These are phyloP conservation scores for Stenichneumon culpator DNA, from an alignment of 2,888 invertebrate genomes.

Conservation along the genomic window DNA sequence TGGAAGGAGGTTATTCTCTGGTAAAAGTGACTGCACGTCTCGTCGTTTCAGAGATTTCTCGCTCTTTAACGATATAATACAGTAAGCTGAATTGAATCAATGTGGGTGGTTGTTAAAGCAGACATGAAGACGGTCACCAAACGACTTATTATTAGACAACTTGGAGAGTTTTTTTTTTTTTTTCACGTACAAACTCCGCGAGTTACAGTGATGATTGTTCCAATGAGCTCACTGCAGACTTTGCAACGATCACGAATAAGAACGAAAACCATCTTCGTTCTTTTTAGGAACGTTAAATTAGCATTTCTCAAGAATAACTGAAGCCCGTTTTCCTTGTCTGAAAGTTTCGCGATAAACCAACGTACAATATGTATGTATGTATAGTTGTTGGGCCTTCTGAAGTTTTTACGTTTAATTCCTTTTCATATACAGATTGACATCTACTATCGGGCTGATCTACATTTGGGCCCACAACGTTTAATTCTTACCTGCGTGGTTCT, in stretches of 20 bases:
- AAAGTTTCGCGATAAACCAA: background rate
- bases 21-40: constrained; percentile 6
- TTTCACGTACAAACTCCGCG: background rate
- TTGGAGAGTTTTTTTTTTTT: constrained; percentile 2
- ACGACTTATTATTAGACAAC: constrained; percentile 50
- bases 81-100: constrained; percentile 11
- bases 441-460: background rate
- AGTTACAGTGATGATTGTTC: constrained; percentile 28
- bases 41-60: constrained; percentile 14
- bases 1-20: background rate
- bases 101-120: constrained; percentile 49
- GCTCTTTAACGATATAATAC: constrained; percentile 21
- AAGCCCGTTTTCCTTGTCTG: background rate
- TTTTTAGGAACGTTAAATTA: constrained; percentile 20
- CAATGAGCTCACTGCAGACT: constrained; percentile 29
- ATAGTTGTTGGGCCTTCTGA: background rate
- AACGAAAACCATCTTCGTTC: constrained; percentile 5
- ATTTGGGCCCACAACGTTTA: background rate
- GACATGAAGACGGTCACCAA: constrained; percentile 47
- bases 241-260: constrained; percentile 36
- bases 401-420: background rate
- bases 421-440: background rate
- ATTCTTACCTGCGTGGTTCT: background rate
- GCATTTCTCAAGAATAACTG: background rate
- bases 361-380: background rate